Evolutionary conservation across 1,140 invertebrate genomes (phyloP).

Genomic region (Trachymyrmex septentrionalis): DNA sequence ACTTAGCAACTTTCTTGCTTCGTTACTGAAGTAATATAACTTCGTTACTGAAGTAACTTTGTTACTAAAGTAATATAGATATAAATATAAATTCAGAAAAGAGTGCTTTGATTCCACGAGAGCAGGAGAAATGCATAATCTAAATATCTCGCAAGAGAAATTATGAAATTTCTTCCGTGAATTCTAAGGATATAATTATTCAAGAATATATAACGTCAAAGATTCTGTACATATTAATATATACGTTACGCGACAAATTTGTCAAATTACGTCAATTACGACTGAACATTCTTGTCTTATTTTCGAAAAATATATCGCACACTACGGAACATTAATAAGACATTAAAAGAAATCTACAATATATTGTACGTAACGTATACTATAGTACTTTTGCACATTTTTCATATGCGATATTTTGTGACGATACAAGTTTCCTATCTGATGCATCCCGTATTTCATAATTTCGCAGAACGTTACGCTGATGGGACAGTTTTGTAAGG

Average conservation of each 20-base stretch:
- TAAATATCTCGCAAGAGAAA: neutral
- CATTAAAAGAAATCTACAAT: too few relatives aligned
- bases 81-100: conserved; percentile 28
- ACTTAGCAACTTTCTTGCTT: conserved; percentile 31
- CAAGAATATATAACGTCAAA: neutral
- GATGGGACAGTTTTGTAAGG: conserved; percentile 92
- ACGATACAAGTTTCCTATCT: neutral
- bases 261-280: neutral
- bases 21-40: conserved; percentile 37
- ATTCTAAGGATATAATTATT: conserved; percentile 17
- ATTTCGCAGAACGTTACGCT: conserved; percentile 86
- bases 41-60: conserved; percentile 29
- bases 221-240: neutral
- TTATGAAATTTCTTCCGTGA: conserved; percentile 18
- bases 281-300: neutral
- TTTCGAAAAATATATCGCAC: too few relatives aligned
- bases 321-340: too few relatives aligned
- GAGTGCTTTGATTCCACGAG: neutral
- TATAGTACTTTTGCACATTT: too few relatives aligned
- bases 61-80: conserved; percentile 27
- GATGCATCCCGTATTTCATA: neutral
- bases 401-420: too few relatives aligned
- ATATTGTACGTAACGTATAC: too few relatives aligned
- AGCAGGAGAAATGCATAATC: neutral
- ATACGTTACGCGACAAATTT: neutral